phyloP scores from a whole-genome alignment of 2,113 vertebrate species.

The Grus americana region DNA sequence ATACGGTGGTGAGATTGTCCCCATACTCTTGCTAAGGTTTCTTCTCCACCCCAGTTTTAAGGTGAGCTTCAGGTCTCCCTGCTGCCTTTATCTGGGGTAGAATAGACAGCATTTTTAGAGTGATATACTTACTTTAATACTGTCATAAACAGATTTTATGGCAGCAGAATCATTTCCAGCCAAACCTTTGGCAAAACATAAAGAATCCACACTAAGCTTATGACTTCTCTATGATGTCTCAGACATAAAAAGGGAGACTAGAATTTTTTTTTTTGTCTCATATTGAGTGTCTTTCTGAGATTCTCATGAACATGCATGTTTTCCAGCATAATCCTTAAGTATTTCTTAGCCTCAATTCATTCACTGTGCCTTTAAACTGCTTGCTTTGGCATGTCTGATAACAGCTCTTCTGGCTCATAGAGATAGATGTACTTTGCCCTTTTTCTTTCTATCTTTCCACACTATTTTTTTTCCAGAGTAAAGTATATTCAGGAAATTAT shows the following conservation, averaged over 20 bases:
- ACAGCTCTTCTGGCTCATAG: background rate
- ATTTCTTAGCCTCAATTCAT: background rate
- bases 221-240: slow-evolving; percentile 25
- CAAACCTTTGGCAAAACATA: slow-evolving; percentile 53
- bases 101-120: background rate
- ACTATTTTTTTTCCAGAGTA: background rate
- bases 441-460: background rate
- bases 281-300: background rate
- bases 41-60: background rate
- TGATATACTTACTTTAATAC: slow-evolving; percentile 40
- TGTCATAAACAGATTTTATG: slow-evolving; percentile 56
- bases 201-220: slow-evolving; percentile 42
- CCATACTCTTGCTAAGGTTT: background rate
- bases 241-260: slow-evolving; percentile 25
- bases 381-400: background rate
- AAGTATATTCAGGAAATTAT: background rate
- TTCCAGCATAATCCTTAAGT: background rate
- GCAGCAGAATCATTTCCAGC: slow-evolving; percentile 35
- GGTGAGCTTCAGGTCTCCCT: background rate
- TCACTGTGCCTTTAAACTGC: background rate
- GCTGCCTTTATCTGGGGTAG: background rate
- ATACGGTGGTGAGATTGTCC: background rate
- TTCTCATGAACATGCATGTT: background rate
- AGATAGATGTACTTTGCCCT: background rate
- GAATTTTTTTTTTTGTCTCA: background rate